A percentile compares a stretch with the other conserved stretches of the same genome.
Conservation (phyloP, 2,888 invertebrate species). For the Pyrgus malvae region DNA sequence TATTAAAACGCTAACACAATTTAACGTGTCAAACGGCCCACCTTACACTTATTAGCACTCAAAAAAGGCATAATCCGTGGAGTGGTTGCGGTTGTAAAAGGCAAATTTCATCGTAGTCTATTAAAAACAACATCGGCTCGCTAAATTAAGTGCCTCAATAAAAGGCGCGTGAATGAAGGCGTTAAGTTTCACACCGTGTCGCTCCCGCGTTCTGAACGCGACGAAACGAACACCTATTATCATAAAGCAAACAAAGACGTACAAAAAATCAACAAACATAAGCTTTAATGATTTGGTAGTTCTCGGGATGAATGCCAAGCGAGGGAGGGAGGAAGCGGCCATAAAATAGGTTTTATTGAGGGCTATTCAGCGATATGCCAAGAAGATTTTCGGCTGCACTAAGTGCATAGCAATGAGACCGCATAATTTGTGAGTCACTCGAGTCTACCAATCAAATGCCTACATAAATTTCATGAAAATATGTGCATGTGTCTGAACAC, state of each 20-base stretch:
- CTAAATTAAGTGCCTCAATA: conserved; percentile 76
- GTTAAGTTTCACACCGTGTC: conserved; percentile 62
- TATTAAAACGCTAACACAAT: conserved; percentile 2
- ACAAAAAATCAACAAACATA: conserved; percentile 75
- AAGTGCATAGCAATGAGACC: conserved; percentile 49
- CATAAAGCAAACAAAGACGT: conserved; percentile 78
- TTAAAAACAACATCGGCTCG: conserved; percentile 70
- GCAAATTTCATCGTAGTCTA: conserved; percentile 55
- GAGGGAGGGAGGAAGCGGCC: conserved; percentile 69
- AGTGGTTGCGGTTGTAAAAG: conserved; percentile 51
- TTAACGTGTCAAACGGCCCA: conserved; percentile 18
- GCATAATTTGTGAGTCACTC: too few species aligned
- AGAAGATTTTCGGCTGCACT: conserved; percentile 30
- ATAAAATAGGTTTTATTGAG: conserved; percentile 72
- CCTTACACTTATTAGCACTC: conserved; percentile 41
- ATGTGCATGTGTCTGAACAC: too few species aligned
- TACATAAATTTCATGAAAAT: too few species aligned
- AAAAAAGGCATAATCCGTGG: conserved; percentile 48
- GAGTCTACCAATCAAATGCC: too few species aligned
- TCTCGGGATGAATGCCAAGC: conserved; percentile 72
- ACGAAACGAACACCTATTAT: conserved; percentile 78
- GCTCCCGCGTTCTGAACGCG: conserved; percentile 59
- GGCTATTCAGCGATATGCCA: conserved; percentile 51
- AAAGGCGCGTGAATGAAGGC: conserved; percentile 73
- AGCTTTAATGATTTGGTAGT: conserved; percentile 76